A percentile compares a stretch with the other conserved stretches of the same genome.
Conservation (phyloP, 2,797 vertebrate species). For the Heterohyrax brucei region DNA sequence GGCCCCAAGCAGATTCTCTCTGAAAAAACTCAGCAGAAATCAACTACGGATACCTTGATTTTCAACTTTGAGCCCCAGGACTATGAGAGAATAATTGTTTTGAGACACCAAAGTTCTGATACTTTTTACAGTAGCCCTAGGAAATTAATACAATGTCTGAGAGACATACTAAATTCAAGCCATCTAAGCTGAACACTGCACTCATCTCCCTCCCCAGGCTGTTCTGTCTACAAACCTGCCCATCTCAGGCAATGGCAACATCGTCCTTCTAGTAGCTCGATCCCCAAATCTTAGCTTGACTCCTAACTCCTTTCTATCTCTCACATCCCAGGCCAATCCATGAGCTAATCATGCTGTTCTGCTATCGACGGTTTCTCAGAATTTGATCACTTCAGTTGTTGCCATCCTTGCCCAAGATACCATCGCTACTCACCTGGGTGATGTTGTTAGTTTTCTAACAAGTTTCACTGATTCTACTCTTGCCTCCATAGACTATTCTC, state of each 20-base stretch:
- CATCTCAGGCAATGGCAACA: background rate
- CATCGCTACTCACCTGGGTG: background rate
- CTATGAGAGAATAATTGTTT: too few species aligned
- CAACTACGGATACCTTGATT: too few species aligned
- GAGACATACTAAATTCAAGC: background rate
- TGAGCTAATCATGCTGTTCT: background rate
- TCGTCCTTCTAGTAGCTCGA: background rate
- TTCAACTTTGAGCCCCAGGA: too few species aligned
- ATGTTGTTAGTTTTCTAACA: background rate
- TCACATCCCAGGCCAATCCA: background rate
- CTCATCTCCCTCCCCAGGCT: too few species aligned
- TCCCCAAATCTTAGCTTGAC: background rate
- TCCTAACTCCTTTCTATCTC: background rate
- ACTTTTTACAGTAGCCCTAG: too few species aligned
- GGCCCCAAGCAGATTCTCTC: too few species aligned
- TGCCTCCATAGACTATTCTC: background rate
- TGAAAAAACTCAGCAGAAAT: too few species aligned
- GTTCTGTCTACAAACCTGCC: background rate
- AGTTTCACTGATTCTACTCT: background rate
- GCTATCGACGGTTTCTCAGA: background rate
- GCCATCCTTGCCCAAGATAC: background rate
- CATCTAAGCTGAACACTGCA: fast-evolving
- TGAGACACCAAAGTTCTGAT: too few species aligned
- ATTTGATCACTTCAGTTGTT: background rate
- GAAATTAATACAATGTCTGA: background rate